These are phyloP conservation scores for Hemaris fuciformis DNA, from an alignment of 2,888 invertebrate genomes.

Conservation along the genomic window DNA sequence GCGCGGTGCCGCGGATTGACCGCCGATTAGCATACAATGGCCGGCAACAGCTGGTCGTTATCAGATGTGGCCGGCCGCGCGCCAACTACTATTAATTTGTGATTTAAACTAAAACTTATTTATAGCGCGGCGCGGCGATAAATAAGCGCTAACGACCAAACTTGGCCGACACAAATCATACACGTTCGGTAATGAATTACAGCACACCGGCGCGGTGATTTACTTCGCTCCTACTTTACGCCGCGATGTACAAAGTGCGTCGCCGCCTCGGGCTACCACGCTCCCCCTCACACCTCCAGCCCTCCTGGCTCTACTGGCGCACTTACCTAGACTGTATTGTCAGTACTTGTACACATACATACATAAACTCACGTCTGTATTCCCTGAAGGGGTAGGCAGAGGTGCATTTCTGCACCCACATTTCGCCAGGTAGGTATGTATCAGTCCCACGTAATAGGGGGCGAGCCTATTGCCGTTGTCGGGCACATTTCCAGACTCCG, in stretches of 20 bases:
- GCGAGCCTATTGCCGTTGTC: no score
- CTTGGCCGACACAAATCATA: constrained; percentile 27
- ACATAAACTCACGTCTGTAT: no score
- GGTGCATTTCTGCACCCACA: no score
- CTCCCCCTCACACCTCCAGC: no score
- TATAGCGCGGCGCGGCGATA: constrained; percentile 23
- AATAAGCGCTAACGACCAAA: constrained; percentile 28
- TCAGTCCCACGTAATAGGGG: no score
- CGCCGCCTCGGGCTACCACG: background rate
- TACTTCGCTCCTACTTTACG: background rate
- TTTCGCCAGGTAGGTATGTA: no score
- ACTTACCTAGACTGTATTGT: no score
- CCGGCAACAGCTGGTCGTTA: constrained; percentile 41
- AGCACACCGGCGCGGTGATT: constrained; percentile 12
- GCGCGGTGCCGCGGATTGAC: constrained; percentile 21
- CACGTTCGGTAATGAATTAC: constrained; percentile 23
- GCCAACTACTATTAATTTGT: constrained; percentile 15
- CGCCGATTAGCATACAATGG: constrained; percentile 59
- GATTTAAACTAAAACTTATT: constrained; percentile 22
- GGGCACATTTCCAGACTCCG: no score
- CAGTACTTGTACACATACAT: no score
- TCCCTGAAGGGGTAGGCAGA: no score
- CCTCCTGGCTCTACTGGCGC: no score
- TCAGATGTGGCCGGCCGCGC: constrained; percentile 10
- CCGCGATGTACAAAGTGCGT: background rate